Evolutionary conservation across 2,113 vertebrate genomes (phyloP), one percentile per base, ranked within the genome.

Genomic region (Gymnogyps californianus): DNA sequence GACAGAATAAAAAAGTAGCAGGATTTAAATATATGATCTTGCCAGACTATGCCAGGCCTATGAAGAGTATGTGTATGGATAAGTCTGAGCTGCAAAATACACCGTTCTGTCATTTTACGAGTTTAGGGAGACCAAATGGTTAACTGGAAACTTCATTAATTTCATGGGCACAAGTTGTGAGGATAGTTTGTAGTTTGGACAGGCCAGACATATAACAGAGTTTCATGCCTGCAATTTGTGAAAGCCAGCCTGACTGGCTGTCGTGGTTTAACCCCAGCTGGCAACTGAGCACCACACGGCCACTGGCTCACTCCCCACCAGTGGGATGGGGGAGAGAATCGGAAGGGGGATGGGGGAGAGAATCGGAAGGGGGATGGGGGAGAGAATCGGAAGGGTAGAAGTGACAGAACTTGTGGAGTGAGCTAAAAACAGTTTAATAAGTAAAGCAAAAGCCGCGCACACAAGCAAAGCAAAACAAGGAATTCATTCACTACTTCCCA

Each of bases 11-110:
- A 81, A 78, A 36, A 14, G 3, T 38, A 28, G 6, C 5, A 5
- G 16, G 1, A n/a, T 74, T 85, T 62, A 87, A 58, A 28, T 11
- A 40, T 26, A 21, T 34, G 10, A 71, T 70, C 36, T 65, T 55
- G 13, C 13, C 8, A 76, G 42, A 80, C 11, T 55, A 7, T 47
- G 15, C 20, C 20, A 77, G 13, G 17, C 8, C 11, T 71, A 20
- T 42, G 10, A 79, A 76, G 5, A 54, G 1, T 21, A 54, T 0
- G 0, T 11, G 4, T 16, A 26, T 31, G 10, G 36, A 3, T n/a
- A 83, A 49, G 18, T 34, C 18, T 82, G 40, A 82, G 9, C 5
- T 78, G n/a, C 21, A 78, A 67, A 75, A 75, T 52, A 46, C 22
- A 65, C 6, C 0, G 1, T 52, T 91, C 18, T 44, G 21, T 44